Base-by-base conservation (phyloP, 1,140 invertebrate species). In the Homarus americanus region DNA sequence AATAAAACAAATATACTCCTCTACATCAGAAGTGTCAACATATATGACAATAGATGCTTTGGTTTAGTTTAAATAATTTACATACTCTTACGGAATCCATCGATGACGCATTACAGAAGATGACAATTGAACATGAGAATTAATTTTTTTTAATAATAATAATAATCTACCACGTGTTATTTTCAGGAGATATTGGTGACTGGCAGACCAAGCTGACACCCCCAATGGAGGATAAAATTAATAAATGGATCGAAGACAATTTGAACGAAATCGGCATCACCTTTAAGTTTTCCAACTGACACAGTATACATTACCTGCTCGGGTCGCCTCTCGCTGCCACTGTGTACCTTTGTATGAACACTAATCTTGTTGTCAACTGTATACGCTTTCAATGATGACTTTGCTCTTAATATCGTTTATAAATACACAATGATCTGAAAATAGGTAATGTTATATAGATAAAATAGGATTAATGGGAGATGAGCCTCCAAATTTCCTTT, bases 201-300 rank as follows among this genome's bases (percentile, higher is more conserved):
- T 87, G 91, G 91, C 87, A 87, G 72, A 40, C 41, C 40, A 87
- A 91, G 41, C 63, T 91, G 49, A 86, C 83, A n/a, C 75, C 49
- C 32, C 76, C 80, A 36, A 75, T 87, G 24, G 63, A 86, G n/a
- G 83, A 49, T 5, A 49, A 87, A 20, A 28, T 91, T 7, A 84
- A 91, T 41, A 20, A 69, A 9, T 91, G 82, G 63, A 69, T 79
- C 41, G 34, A 63, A n/a, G n/a, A 90, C 38, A 90, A 76, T 24
- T 12, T 75, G 15, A 9, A 17, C 1, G 49, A 76, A 12, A 36
- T 86, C 10, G 58, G n/a, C 9, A 24, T 53, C 0, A 32, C 28
- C 72, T 86, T 86, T 34, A 86, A 34, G 20, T 86, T 20, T 24
- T 63, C 58, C 58, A 0, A 5, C 15, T 63, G 58, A 63, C 0